phyloP scores from a whole-genome alignment of 2,888 invertebrate genomes.

The Sipha maydis region DNA sequence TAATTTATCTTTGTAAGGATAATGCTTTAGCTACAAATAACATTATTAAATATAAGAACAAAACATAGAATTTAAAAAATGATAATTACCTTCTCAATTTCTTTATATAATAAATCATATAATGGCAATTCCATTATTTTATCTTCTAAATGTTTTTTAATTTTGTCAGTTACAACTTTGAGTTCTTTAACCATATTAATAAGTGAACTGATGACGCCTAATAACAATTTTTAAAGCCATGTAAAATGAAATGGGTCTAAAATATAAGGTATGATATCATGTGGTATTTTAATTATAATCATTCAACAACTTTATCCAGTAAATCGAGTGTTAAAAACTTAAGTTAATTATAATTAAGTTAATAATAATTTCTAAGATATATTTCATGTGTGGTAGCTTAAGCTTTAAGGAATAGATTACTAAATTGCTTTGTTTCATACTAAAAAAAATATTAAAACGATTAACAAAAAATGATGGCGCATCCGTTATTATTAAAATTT shows the following conservation, averaged over 20 bases:
- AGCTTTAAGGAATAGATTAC: too few species aligned
- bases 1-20: slow-evolving; percentile 47
- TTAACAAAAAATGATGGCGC: too few species aligned
- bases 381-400: too few species aligned
- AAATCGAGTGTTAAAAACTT: too few species aligned
- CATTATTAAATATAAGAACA: neutral
- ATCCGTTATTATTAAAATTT: too few species aligned
- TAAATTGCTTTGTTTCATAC: too few species aligned
- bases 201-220: neutral
- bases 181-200: neutral
- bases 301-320: too few species aligned
- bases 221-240: neutral
- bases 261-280: too few species aligned
- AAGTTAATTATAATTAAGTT: too few species aligned
- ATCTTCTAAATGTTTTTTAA: neutral
- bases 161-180: neutral
- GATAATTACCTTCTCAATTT: slow-evolving; percentile 37
- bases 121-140: neutral
- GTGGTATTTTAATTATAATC: too few species aligned
- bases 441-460: too few species aligned
- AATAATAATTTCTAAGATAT: too few species aligned
- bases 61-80: neutral
- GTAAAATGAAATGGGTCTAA: neutral
- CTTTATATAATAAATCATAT: slow-evolving; percentile 1
- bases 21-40: slow-evolving; percentile 29